Evolutionary conservation across 2,113 vertebrate species (phyloP).

Genomic region (Geococcyx californianus): DNA sequence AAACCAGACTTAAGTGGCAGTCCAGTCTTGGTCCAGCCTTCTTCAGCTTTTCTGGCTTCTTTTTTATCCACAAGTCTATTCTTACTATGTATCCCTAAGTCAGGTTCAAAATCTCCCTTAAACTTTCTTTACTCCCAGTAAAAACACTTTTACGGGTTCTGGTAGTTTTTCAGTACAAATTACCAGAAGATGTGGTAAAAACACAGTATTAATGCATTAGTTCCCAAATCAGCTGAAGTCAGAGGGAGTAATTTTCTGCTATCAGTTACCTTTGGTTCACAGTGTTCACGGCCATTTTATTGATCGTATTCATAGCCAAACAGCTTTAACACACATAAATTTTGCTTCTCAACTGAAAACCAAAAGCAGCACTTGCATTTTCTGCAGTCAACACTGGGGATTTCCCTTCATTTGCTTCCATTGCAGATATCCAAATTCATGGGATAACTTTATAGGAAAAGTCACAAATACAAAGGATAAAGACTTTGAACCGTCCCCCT

Average conservation of each 20-base stretch:
- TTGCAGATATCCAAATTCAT: background rate
- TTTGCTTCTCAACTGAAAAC: background rate
- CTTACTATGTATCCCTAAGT: background rate
- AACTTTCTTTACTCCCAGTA: background rate
- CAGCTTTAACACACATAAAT: background rate
- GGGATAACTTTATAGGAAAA: background rate
- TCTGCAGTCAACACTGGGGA: background rate
- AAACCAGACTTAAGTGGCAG: background rate
- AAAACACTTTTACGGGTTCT: background rate
- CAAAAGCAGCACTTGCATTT: background rate
- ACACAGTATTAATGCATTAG: background rate
- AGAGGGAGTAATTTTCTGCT: background rate
- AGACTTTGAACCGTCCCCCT: background rate
- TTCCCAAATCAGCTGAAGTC: background rate
- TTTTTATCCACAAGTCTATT: background rate
- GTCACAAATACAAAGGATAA: background rate
- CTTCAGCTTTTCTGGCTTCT: background rate
- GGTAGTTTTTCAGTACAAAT: background rate
- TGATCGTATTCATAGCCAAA: background rate
- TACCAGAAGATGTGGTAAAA: background rate
- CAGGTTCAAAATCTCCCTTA: background rate
- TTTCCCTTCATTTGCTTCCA: background rate
- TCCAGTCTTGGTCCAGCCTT: background rate
- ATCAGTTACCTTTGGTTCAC: background rate
- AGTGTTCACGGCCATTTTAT: background rate